These are phyloP conservation scores for Neosilurus mollespiculum DNA, from an alignment of 2,797 vertebrate genomes.

Conservation along the genomic window DNA sequence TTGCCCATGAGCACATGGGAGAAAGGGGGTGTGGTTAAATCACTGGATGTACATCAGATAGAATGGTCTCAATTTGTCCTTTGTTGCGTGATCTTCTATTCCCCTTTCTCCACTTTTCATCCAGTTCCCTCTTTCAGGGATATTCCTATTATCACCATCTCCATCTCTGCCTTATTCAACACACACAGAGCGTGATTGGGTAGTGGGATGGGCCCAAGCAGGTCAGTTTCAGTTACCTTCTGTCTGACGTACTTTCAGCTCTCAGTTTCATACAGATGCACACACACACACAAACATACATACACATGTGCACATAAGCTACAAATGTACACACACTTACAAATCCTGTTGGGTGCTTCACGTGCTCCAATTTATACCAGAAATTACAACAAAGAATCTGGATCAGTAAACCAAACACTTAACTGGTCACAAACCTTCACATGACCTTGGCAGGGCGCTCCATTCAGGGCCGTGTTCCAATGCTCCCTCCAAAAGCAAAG, in stretches of 20 bases:
- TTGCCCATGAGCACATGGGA: constrained; percentile 45
- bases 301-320: neutral
- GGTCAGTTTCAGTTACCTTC: constrained; percentile 57
- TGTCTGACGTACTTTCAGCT: constrained; percentile 56
- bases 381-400: constrained; percentile 28
- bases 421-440: constrained; percentile 18
- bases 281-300: neutral
- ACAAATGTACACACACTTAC: neutral
- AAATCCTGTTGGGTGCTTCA: neutral
- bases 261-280: constrained; percentile 58
- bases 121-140: neutral
- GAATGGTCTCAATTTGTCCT: constrained; percentile 26
- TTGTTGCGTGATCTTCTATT: constrained; percentile 26
- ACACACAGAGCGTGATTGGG: constrained; percentile 28
- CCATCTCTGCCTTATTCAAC: constrained; percentile 31
- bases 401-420: constrained; percentile 3
- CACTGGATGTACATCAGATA: constrained; percentile 29
- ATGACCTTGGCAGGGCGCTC: neutral
- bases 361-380: neutral
- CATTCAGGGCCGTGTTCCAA: neutral
- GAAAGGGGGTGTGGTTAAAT: constrained; percentile 27
- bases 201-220: constrained; percentile 42
- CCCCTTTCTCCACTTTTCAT: neutral
- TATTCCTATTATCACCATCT: constrained; percentile 29
- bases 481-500: neutral